Conservation (phyloP, 2,113 vertebrate genomes). For the Prunella fulvescens region DNA sequence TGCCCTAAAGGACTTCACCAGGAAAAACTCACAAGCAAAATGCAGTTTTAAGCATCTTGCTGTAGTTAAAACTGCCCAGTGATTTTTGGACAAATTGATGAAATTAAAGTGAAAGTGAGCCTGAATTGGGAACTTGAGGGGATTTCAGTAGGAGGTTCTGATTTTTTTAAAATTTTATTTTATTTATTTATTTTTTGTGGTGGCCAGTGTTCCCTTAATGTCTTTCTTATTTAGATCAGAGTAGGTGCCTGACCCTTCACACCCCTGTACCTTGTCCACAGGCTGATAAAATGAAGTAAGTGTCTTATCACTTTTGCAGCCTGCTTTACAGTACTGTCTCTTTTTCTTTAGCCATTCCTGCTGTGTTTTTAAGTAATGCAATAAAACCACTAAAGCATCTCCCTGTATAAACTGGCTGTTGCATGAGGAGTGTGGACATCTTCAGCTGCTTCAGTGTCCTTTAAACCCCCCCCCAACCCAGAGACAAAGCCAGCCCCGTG, state of each 20-base stretch:
- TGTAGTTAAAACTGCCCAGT: neutral
- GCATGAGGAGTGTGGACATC: constrained; percentile 8
- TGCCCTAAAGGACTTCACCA: neutral
- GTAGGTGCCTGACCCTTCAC: neutral
- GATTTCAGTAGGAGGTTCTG: neutral
- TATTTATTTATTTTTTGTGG: neutral
- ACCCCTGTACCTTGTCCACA: neutral
- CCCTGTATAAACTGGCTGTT: constrained; percentile 30
- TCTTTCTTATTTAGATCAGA: neutral
- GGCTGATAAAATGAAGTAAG: constrained; percentile 50
- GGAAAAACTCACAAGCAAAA: neutral
- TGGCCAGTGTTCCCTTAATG: neutral
- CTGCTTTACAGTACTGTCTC: neutral
- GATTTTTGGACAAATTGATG: neutral
- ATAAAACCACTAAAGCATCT: constrained; percentile 41
- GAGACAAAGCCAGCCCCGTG: neutral
- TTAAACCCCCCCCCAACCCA: neutral
- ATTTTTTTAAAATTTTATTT: neutral
- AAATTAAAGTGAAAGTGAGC: neutral
- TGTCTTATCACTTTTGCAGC: constrained; percentile 44
- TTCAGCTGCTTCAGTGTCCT: neutral
- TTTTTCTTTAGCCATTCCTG: constrained; percentile 44
- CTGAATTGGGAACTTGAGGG: neutral
- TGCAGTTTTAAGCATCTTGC: neutral
- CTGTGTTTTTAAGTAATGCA: constrained; percentile 49